Percentiles rank a stretch among this genome's conserved stretches.
Conservation (phyloP, 2,888 invertebrate genomes). For the Xanthia togata region DNA sequence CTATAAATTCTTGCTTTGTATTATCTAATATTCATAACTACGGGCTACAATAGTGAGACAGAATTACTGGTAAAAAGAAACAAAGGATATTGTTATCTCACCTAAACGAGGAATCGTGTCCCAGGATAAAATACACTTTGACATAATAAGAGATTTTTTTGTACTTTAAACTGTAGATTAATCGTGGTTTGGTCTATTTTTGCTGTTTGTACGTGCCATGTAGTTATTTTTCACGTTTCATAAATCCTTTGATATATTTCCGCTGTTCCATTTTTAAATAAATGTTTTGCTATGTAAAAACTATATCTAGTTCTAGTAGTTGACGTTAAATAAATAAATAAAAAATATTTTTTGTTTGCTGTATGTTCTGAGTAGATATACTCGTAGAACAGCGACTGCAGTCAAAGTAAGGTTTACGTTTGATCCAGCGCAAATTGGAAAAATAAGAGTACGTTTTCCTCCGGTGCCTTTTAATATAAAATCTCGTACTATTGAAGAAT, state of each 20-base stretch:
- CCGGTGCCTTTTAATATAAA: slow-evolving; percentile 56
- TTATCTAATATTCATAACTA: slow-evolving; percentile 54
- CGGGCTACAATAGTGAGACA: slow-evolving; percentile 65
- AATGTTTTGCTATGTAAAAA: slow-evolving; percentile 1
- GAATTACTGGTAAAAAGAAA: slow-evolving; percentile 77
- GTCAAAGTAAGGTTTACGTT: slow-evolving; percentile 70
- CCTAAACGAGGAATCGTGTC: slow-evolving; percentile 76
- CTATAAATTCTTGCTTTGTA: slow-evolving; percentile 42
- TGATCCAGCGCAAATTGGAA: slow-evolving; percentile 78
- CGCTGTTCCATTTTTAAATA: slow-evolving; percentile 1
- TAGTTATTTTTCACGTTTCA: slow-evolving; percentile 25
- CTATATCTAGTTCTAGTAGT: not conserved
- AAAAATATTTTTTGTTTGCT: slow-evolving; percentile 31
- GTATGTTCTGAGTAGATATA: slow-evolving; percentile 42
- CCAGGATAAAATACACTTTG: slow-evolving; percentile 74
- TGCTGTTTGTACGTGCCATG: not conserved
- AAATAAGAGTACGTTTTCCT: slow-evolving; percentile 68
- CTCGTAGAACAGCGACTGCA: slow-evolving; percentile 60
- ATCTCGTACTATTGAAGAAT: slow-evolving; percentile 44
- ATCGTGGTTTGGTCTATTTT: slow-evolving; percentile 31
- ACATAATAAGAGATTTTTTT: slow-evolving; percentile 74
- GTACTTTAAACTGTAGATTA: slow-evolving; percentile 60
- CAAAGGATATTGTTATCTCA: slow-evolving; percentile 71
- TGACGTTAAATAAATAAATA: slow-evolving; percentile 13
- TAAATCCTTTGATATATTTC: slow-evolving; percentile 28